Evolutionary conservation across 30 jellyfish, hydroid and myxozoan species (phyloP).

Genomic region (Aurelia coerulea): DNA sequence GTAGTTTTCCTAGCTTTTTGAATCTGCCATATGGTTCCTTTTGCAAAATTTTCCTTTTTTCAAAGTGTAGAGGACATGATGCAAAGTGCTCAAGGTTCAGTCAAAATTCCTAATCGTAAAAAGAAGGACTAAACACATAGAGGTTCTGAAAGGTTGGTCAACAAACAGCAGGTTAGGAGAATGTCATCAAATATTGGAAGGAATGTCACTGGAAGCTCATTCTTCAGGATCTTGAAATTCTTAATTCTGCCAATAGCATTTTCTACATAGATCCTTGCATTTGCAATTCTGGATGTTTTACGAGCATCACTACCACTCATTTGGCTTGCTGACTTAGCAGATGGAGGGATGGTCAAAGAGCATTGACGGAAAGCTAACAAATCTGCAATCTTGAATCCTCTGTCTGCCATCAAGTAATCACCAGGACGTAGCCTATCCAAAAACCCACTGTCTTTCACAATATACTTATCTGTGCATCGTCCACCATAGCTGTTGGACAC

Average conservation of each 20-base stretch:
- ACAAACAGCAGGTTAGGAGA: no score
- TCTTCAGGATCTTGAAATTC: no score
- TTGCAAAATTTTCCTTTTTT: no score
- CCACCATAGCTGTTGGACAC: slow-evolving; percentile 33
- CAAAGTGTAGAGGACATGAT: no score
- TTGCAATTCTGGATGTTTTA: not conserved
- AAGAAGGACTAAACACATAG: no score
- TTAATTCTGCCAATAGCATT: slow-evolving; percentile 44
- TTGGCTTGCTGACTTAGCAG: not conserved
- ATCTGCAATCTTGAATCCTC: slow-evolving; percentile 17
- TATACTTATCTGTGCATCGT: slow-evolving; percentile 15
- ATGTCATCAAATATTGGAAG: no score
- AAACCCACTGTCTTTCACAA: slow-evolving; percentile 17
- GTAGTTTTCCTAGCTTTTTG: no score
- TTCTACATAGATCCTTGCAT: slow-evolving; percentile 36
- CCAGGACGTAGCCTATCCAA: slow-evolving; percentile 9
- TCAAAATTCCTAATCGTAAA: no score
- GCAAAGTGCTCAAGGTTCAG: no score
- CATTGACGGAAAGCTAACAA: not conserved
- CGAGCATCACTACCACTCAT: not conserved
- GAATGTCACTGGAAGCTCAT: no score
- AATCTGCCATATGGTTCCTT: no score
- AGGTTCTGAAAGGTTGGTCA: no score
- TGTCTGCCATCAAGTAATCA: slow-evolving; percentile 26
- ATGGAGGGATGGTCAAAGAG: not conserved